Percentiles rank a stretch among this genome's conserved stretches.
Conservation (phyloP, 1,140 invertebrate genomes). For the Macrotrachela quadricornifera region DNA sequence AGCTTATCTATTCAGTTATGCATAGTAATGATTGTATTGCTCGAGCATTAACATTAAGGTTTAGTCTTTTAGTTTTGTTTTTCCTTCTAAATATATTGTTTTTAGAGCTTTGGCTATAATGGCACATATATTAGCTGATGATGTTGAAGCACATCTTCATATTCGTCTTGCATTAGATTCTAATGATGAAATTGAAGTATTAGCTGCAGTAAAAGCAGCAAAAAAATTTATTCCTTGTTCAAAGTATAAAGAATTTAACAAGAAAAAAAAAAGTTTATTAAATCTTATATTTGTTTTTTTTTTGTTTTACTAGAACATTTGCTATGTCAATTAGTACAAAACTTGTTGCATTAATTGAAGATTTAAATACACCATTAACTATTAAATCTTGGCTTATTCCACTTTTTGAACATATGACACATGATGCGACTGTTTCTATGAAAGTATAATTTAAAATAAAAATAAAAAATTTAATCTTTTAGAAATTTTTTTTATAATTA, state of each 20-base stretch:
- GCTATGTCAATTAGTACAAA: slow-evolving; percentile 86
- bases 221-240: slow-evolving; percentile 74
- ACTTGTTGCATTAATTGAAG: slow-evolving; percentile 78
- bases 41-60: slow-evolving; percentile 59
- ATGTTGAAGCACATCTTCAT: slow-evolving; percentile 79
- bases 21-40: slow-evolving; percentile 88
- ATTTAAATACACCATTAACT: slow-evolving; percentile 64
- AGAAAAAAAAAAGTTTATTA: not conserved
- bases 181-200: slow-evolving; percentile 76
- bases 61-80: slow-evolving; percentile 3
- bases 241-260: slow-evolving; percentile 37
- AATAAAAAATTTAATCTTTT: no score
- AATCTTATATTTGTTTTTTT: not conserved
- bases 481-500: no score
- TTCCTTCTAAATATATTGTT: no score
- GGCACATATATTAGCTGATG: slow-evolving; percentile 69
- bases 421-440: slow-evolving; percentile 57
- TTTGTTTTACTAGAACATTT: slow-evolving; percentile 46
- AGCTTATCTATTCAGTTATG: slow-evolving; percentile 74
- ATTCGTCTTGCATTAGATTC: slow-evolving; percentile 74
- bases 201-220: slow-evolving; percentile 81
- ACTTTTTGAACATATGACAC: slow-evolving; percentile 77
- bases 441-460: slow-evolving; percentile 40
- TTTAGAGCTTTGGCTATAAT: slow-evolving; percentile 58
- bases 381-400: slow-evolving; percentile 72